Percentiles rank a stretch among this genome's conserved stretches.
Evolutionary conservation across 2,888 invertebrate genomes (phyloP).

Genomic region (Bellardia bayeri): DNA sequence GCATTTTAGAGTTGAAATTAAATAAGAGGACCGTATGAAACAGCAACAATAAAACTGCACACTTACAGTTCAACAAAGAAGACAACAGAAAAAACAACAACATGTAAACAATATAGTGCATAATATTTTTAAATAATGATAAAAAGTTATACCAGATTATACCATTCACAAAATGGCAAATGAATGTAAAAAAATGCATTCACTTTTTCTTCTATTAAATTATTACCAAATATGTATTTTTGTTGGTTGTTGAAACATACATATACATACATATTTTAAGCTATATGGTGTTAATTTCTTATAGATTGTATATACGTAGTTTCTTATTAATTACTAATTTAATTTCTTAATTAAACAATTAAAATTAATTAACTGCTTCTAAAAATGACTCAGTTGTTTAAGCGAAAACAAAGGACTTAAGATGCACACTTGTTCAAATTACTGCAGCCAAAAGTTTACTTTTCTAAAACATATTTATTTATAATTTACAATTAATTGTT

Average conservation of each 20-base stretch:
- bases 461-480: background rate
- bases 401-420: slow-evolving; percentile 59
- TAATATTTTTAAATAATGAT: slow-evolving; percentile 41
- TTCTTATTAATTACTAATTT: slow-evolving; percentile 1
- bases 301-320: background rate
- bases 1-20: slow-evolving; percentile 46
- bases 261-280: too few relatives aligned
- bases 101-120: slow-evolving; percentile 35
- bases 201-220: slow-evolving; percentile 58
- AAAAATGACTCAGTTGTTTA: background rate
- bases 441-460: slow-evolving; percentile 2
- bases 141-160: slow-evolving; percentile 27
- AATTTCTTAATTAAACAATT: background rate
- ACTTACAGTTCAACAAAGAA: background rate
- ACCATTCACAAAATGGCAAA: slow-evolving; percentile 42
- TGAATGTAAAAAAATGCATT: slow-evolving; percentile 65
- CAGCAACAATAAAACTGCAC: background rate
- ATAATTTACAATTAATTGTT: slow-evolving; percentile 30
- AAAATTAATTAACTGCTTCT: background rate
- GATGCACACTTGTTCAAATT: slow-evolving; percentile 28
- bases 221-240: slow-evolving; percentile 51
- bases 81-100: background rate
- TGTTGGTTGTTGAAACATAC: background rate
- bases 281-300: slow-evolving; percentile 16
- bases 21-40: slow-evolving; percentile 17